Percentiles rank a stretch among this genome's conserved stretches.
Conservation (phyloP, 2,797 vertebrate species). For the Scyliorhinus canicula region DNA sequence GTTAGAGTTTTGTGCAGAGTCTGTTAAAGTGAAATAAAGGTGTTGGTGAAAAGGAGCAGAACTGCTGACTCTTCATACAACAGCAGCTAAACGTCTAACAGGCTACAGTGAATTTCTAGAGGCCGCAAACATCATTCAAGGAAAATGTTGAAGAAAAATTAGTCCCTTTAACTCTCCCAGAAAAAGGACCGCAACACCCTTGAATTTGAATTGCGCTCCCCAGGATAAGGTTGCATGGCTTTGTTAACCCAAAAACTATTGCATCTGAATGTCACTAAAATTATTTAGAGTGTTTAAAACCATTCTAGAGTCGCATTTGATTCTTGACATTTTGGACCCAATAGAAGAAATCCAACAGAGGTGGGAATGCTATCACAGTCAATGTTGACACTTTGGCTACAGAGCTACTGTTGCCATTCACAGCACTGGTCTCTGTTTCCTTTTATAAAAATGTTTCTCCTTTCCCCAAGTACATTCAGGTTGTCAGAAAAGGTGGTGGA, state of each 20-base stretch:
- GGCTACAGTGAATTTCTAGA: neutral
- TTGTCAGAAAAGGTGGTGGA: neutral
- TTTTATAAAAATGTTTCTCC: neutral
- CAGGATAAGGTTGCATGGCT: neutral
- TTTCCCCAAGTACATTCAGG: neutral
- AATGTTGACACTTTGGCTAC: neutral
- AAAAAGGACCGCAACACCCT: neutral
- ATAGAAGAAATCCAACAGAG: neutral
- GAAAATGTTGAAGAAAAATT: neutral
- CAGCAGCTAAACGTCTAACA: too few species aligned
- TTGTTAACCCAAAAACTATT: neutral
- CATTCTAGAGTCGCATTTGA: neutral
- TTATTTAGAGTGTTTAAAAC: neutral
- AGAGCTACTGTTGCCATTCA: neutral
- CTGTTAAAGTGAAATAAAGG: too few species aligned
- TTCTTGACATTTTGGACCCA: neutral
- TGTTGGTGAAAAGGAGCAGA: too few species aligned
- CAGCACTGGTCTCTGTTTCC: neutral
- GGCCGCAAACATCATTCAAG: neutral
- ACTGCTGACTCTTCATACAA: too few species aligned
- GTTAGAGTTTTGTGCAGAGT: too few species aligned
- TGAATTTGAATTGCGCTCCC: neutral
- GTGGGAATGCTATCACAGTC: neutral
- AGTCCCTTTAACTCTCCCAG: neutral
- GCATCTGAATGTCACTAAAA: neutral